Evolutionary conservation across 2,888 invertebrate species (phyloP).

Genomic region (Ennomos erosarius): DNA sequence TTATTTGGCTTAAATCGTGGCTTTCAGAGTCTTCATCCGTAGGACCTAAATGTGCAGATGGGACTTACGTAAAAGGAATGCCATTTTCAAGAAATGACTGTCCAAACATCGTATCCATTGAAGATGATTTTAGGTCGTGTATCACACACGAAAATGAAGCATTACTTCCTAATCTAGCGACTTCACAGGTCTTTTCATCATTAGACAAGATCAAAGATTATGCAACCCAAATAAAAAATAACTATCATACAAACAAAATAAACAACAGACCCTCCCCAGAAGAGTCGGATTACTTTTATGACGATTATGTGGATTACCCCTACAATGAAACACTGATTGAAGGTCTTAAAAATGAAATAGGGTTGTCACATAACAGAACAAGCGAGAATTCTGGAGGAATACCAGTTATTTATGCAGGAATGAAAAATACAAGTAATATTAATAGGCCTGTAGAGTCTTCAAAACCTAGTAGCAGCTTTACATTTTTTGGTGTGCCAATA

Average conservation of each 20-base stretch:
- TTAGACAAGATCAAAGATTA: constrained; percentile 85
- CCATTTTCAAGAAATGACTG: constrained; percentile 90
- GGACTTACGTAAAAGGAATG: constrained; percentile 90
- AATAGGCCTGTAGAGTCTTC: constrained; percentile 62
- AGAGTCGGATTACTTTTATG: constrained; percentile 93
- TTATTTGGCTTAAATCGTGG: constrained; percentile 94
- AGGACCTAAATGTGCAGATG: constrained; percentile 92
- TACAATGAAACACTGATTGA: constrained; percentile 85
- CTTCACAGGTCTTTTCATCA: constrained; percentile 85
- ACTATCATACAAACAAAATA: constrained; percentile 75
- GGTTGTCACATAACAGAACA: constrained; percentile 59
- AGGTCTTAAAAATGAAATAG: constrained; percentile 64
- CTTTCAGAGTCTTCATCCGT: constrained; percentile 89
- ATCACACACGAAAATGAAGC: constrained; percentile 89
- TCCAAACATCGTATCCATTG: constrained; percentile 67
- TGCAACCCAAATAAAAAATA: constrained; percentile 73
- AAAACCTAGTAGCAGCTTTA: constrained; percentile 87
- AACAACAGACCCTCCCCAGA: constrained; percentile 87
- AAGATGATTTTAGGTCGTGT: constrained; percentile 85
- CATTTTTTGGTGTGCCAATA: constrained; percentile 94
- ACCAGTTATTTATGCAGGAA: constrained; percentile 79
- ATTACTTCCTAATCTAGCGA: constrained; percentile 80
- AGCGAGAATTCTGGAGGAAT: constrained; percentile 84
- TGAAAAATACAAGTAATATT: constrained; percentile 64
- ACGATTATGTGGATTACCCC: constrained; percentile 92